phyloP scores from a whole-genome alignment of 2,888 invertebrate species.

The Lepeophtheirus nordmannii region DNA sequence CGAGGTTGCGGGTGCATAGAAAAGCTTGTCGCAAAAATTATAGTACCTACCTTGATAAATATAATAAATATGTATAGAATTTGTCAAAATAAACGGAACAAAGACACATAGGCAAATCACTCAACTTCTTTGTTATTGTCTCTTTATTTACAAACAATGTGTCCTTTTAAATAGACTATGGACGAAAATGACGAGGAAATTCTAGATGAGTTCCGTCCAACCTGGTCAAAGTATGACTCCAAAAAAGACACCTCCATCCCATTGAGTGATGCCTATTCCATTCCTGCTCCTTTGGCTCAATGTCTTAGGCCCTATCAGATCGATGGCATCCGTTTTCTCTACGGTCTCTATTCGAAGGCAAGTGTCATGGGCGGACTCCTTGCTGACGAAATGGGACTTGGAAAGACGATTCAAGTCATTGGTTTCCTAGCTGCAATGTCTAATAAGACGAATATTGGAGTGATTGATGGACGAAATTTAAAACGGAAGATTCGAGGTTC shows the following conservation, averaged over 20 bases:
- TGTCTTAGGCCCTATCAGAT: neutral
- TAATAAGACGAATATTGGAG: conserved; percentile 9
- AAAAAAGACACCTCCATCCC: neutral
- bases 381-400: conserved; percentile 25
- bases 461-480: conserved; percentile 1
- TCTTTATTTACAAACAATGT: too few relatives aligned
- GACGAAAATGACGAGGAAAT: neutral
- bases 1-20: too few relatives aligned
- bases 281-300: neutral
- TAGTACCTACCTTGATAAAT: too few relatives aligned
- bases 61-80: too few relatives aligned
- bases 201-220: neutral
- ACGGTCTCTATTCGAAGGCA: neutral
- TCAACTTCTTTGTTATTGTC: too few relatives aligned
- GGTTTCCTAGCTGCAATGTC: conserved; percentile 16
- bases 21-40: too few relatives aligned
- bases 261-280: neutral
- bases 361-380: conserved; percentile 2
- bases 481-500: neutral
- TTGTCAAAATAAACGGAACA: too few relatives aligned
- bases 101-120: too few relatives aligned
- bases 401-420: conserved; percentile 24
- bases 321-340: conserved; percentile 13
- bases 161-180: neutral
- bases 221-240: neutral